Percentiles rank a stretch among this genome's conserved stretches.
Conservation (phyloP, 2,797 vertebrate species). For the Emydoidea blandingii region DNA sequence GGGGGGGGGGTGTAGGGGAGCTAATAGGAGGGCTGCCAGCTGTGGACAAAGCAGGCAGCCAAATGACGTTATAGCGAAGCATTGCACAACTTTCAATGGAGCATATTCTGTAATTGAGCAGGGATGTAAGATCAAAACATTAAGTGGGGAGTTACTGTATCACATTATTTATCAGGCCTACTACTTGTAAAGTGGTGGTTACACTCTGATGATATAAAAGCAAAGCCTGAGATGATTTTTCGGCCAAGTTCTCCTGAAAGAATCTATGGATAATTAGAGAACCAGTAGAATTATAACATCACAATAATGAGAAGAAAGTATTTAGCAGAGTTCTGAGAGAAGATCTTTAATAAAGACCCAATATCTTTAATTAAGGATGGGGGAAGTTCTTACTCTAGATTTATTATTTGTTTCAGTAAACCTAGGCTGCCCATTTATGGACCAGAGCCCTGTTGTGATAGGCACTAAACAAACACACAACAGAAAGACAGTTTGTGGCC, state of each 20-base stretch:
- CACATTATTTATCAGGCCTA: not conserved
- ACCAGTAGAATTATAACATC: rapidly evolving
- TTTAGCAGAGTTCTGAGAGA: not conserved
- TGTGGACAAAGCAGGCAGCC: too few relatives aligned
- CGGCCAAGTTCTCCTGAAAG: not conserved
- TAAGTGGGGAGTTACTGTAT: too few relatives aligned
- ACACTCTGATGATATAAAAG: rapidly evolving
- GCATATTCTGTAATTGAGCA: too few relatives aligned
- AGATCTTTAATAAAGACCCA: not conserved
- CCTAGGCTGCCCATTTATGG: not conserved
- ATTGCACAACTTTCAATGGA: too few relatives aligned
- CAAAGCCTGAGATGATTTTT: rapidly evolving
- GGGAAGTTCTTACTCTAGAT: not conserved
- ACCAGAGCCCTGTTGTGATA: not conserved
- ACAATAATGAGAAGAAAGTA: not conserved
- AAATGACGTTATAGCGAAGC: too few relatives aligned
- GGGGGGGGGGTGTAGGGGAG: too few relatives aligned
- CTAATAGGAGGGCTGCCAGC: too few relatives aligned
- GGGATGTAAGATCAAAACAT: too few relatives aligned
- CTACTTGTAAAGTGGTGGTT: not conserved
- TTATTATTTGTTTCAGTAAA: not conserved
- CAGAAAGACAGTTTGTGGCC: not conserved
- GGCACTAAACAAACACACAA: not conserved
- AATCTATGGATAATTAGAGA: not conserved
- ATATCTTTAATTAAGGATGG: not conserved